Percentiles rank a stretch among this genome's conserved stretches.
Evolutionary conservation across 2,888 invertebrate genomes (phyloP).

Genomic region (Zygothrica quintamaculata): DNA sequence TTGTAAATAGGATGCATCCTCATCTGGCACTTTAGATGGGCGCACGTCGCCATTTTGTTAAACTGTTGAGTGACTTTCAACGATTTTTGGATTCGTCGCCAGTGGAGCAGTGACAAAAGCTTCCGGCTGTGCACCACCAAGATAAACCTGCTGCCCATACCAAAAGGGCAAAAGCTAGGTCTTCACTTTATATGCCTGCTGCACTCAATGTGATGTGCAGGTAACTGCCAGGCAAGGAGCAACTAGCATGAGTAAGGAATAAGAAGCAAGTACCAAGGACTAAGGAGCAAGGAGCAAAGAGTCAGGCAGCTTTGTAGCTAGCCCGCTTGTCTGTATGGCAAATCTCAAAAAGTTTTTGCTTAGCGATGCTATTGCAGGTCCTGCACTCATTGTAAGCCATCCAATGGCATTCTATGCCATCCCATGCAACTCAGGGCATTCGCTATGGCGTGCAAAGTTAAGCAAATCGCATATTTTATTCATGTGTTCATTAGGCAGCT

Average conservation of each 20-base stretch:
- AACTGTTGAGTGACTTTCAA: constrained; percentile 78
- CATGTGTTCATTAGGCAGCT: constrained; percentile 80
- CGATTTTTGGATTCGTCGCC: constrained; percentile 70
- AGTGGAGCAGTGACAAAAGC: constrained; percentile 69
- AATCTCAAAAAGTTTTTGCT: constrained; percentile 36
- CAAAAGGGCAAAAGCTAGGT: no score
- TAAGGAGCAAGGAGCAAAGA: background rate
- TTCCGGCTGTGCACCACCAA: constrained; percentile 60
- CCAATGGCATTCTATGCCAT: constrained; percentile 32
- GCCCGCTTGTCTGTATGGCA: constrained; percentile 16
- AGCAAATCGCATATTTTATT: constrained; percentile 81
- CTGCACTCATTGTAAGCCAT: constrained; percentile 44
- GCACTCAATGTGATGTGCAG: constrained; percentile 35
- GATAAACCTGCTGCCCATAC: constrained; percentile 57
- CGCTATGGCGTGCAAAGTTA: constrained; percentile 73
- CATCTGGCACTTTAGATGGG: constrained; percentile 3
- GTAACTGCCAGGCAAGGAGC: constrained; percentile 6
- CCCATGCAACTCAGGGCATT: constrained; percentile 12
- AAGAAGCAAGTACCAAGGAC: background rate
- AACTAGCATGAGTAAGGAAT: background rate
- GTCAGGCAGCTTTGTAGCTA: constrained; percentile 2
- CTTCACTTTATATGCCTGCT: constrained; percentile 5
- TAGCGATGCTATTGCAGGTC: constrained; percentile 32
- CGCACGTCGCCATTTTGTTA: constrained; percentile 55
- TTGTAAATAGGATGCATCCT: background rate